Conservation (phyloP, 1,140 invertebrate species). For the Orius laevigatus region DNA sequence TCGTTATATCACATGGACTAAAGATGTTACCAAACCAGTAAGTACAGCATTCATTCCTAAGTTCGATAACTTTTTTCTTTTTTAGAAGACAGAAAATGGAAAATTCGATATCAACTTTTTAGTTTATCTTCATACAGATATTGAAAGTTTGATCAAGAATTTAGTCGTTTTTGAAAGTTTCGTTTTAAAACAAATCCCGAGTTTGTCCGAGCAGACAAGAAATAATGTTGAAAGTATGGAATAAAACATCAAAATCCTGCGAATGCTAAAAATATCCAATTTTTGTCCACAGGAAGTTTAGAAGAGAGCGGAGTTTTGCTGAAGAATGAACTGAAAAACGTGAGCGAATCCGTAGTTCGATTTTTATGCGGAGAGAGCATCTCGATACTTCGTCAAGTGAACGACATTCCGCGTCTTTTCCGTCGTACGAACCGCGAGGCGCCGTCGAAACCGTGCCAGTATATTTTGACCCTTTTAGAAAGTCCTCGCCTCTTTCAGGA, state of each 20-base stretch:
- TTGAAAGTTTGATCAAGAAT: slow-evolving; percentile 27
- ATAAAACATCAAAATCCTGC: background rate
- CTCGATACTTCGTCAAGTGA: slow-evolving; percentile 52
- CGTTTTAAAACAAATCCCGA: slow-evolving; percentile 2
- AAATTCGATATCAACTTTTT: slow-evolving; percentile 27
- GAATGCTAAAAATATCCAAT: background rate
- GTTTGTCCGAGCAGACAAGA: slow-evolving; percentile 2
- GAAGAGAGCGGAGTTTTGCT: slow-evolving; percentile 32
- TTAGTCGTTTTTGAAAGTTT: slow-evolving; percentile 24
- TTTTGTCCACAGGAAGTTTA: slow-evolving; percentile 28
- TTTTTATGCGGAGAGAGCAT: slow-evolving; percentile 38
- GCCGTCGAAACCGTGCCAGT: slow-evolving; percentile 59
- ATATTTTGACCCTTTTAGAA: slow-evolving; percentile 51
- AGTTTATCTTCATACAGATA: slow-evolving; percentile 32
- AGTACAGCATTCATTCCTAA: slow-evolving; percentile 5
- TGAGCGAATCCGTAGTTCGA: slow-evolving; percentile 38
- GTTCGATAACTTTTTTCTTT: background rate
- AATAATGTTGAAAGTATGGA: too few relatives aligned
- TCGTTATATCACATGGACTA: slow-evolving; percentile 55
- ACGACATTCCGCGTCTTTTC: slow-evolving; percentile 82
- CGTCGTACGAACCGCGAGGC: slow-evolving; percentile 79
- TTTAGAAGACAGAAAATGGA: slow-evolving; percentile 2
- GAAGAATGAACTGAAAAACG: slow-evolving; percentile 30
- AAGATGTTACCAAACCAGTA: slow-evolving; percentile 28
- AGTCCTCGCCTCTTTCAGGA: slow-evolving; percentile 42